phyloP scores from a whole-genome alignment of 2,888 invertebrate species.

The Byasa hedistus region DNA sequence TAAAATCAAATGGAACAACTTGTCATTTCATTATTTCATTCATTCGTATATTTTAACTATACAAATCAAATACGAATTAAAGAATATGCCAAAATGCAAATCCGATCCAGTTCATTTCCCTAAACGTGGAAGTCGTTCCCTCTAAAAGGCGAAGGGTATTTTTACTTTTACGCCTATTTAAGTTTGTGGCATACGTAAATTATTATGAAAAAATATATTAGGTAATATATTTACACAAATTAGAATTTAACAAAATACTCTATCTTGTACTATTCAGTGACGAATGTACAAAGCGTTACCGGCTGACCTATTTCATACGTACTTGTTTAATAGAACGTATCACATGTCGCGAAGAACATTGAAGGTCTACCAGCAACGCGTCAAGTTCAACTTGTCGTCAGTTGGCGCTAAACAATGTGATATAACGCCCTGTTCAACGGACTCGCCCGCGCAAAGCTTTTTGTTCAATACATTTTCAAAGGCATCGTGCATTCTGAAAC shows the following conservation, averaged over 20 bases:
- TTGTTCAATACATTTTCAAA: slow-evolving; percentile 26
- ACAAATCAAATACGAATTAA: too few species aligned
- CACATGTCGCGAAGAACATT: slow-evolving; percentile 28
- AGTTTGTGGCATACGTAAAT: too few species aligned
- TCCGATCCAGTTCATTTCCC: too few species aligned
- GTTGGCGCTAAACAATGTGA: slow-evolving; percentile 62
- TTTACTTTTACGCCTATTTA: too few species aligned
- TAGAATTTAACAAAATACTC: too few species aligned
- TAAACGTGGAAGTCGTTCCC: too few species aligned
- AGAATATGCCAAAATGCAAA: too few species aligned
- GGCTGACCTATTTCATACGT: slow-evolving; percentile 4
- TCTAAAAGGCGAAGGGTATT: too few species aligned
- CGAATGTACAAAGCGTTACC: not conserved
- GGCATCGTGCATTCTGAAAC: not conserved
- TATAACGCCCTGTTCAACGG: slow-evolving; percentile 55
- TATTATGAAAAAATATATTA: too few species aligned
- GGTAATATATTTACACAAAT: too few species aligned
- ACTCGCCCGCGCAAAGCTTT: slow-evolving; percentile 51
- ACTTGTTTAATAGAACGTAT: slow-evolving; percentile 26
- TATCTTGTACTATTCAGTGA: not conserved
- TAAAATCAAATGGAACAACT: too few species aligned
- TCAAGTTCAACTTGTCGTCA: slow-evolving; percentile 66
- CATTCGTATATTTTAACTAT: not conserved
- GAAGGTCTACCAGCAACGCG: slow-evolving; percentile 43
- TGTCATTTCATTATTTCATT: not conserved